These are phyloP conservation scores for Tyria jacobaeae DNA, from an alignment of 2,888 invertebrate genomes.

Conservation along the genomic window DNA sequence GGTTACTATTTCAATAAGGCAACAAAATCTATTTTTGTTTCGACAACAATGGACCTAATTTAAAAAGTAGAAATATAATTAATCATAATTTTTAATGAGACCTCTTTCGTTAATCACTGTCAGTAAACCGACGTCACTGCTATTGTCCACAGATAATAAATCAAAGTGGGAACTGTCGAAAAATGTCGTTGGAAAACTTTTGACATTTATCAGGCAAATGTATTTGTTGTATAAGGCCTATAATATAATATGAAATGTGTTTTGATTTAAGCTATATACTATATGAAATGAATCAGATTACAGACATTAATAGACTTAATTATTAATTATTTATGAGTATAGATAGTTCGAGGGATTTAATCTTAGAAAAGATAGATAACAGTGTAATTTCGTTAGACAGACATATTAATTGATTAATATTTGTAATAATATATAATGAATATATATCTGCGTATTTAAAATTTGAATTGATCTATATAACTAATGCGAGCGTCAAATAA, in stretches of 20 bases:
- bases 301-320: neutral
- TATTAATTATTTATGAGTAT: slow-evolving; percentile 6
- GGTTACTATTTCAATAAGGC: no score
- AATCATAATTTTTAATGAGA: slow-evolving; percentile 44
- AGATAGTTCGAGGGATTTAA: no score
- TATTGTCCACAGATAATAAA: slow-evolving; percentile 48
- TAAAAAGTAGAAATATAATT: slow-evolving; percentile 31
- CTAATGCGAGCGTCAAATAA: no score
- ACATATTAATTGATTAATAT: slow-evolving; percentile 6
- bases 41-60: slow-evolving; percentile 1
- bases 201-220: slow-evolving; percentile 27
- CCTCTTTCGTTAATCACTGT: slow-evolving; percentile 41
- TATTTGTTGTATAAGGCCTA: slow-evolving; percentile 12
- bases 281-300: slow-evolving; percentile 18
- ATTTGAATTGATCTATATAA: no score
- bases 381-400: neutral
- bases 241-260: neutral
- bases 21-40: slow-evolving; percentile 7
- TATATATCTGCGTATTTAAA: no score
- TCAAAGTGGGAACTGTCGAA: no score
- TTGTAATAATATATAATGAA: no score
- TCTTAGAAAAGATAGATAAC: neutral
- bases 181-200: slow-evolving; percentile 26
- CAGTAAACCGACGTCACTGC: slow-evolving; percentile 36
- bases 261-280: neutral